Evolutionary conservation across 2,113 vertebrate genomes (phyloP), one percentile per base, ranked within the genome.

Genomic region (Plecotus auritus): DNA sequence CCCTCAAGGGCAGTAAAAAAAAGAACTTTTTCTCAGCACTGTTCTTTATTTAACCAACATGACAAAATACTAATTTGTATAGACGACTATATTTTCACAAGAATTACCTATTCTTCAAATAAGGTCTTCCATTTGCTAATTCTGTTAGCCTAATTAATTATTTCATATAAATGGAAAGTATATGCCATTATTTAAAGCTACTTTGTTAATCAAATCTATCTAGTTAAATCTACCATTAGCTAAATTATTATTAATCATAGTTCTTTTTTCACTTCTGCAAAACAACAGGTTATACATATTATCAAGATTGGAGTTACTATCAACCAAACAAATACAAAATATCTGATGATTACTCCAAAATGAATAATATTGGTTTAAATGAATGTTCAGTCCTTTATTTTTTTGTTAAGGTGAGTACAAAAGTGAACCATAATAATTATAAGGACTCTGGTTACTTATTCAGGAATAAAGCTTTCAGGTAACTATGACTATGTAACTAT

Each of bases 241-340:
- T 89, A 11, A 89, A 85, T 47, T 82, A 82, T 77, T 85, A 91
- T 49, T 70, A 81, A 76, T 66, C 64, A 88, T 11, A 67, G 73
- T 78, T 92, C 88, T 59, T 80, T 85, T 92, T 81, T 85, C 66
- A 85, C 9, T 92, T 56, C 16, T 61, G 17, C 30, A 92, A 88
- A 94, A 45, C 51, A 90, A 90, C 13, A 83, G 42, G 26, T 88
- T n/a, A 88, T n/a, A 94, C 23, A 61, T 40, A 82, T n/a, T 73
- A 80, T 51, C 45, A 95, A 69, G 28, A 61, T 1, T 37, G 5
- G 35, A 35, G 12, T 94, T 77, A 91, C 10, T 61, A 69, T 30
- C 74, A 93, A 67, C 74, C 82, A 87, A 87, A 93, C 69, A 90
- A 87, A 93, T 61, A 76, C 23, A 93, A 87, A 72, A 83, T 77